Conservation (phyloP, 2,888 invertebrate genomes). For the Callyntrura guangdongensis region DNA sequence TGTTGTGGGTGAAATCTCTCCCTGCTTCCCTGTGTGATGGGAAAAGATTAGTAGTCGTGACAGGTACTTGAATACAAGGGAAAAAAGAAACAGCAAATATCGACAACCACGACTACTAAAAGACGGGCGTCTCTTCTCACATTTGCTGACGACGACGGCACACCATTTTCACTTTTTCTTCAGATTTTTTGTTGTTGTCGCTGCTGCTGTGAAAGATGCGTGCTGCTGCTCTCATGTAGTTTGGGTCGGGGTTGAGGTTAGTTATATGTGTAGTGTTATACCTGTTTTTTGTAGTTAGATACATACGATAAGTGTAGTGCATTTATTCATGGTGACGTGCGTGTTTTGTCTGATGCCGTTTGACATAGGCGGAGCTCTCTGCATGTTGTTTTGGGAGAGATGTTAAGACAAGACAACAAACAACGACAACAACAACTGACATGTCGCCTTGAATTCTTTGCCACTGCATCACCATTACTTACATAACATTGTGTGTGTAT, state of each 20-base stretch:
- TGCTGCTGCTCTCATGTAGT: too few species aligned
- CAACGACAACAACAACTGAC: too few species aligned
- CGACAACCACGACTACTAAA: slow-evolving; percentile 10
- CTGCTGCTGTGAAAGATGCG: too few species aligned
- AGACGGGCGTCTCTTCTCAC: slow-evolving; percentile 5
- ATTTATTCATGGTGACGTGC: slow-evolving; percentile 41
- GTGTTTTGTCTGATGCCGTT: background rate
- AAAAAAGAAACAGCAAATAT: slow-evolving; percentile 21
- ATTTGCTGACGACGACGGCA: background rate
- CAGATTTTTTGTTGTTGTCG: background rate
- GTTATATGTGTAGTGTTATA: background rate
- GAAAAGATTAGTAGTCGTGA: slow-evolving; percentile 64
- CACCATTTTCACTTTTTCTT: background rate
- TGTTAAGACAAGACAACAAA: slow-evolving; percentile 21
- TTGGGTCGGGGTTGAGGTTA: too few species aligned
- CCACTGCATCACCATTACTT: background rate
- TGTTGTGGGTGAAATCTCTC: background rate
- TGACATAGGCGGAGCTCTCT: background rate
- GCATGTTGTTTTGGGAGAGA: background rate
- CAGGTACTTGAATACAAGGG: slow-evolving; percentile 66
- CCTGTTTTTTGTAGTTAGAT: background rate
- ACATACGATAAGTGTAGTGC: slow-evolving; percentile 9
- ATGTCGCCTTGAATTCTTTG: background rate
- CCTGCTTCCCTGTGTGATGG: background rate
- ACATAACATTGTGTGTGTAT: background rate